Conservation (phyloP, 1,140 invertebrate species). For the Drosophila bipectinata region DNA sequence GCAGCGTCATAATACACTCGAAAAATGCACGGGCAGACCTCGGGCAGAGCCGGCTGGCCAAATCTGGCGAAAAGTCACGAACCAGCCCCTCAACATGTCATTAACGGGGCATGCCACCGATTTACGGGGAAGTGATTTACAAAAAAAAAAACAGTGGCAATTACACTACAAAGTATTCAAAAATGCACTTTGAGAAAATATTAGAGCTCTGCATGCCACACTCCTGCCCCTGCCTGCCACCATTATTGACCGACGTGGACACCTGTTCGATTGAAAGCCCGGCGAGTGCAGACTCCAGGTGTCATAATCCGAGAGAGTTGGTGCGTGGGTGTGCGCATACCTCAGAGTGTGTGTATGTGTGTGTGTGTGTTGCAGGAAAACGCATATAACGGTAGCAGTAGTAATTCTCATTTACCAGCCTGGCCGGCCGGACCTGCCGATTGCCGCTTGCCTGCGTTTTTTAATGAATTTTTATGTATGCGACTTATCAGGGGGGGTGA, state of each 20-base stretch:
- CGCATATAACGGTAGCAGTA: constrained; percentile 72
- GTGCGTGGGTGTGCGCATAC: neutral
- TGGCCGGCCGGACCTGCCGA: neutral
- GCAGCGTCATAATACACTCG: constrained; percentile 76
- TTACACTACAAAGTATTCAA: constrained; percentile 37
- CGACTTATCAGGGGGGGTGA: constrained; percentile 48
- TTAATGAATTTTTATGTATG: constrained; percentile 81
- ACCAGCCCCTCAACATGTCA: constrained; percentile 63
- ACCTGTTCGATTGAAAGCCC: constrained; percentile 73
- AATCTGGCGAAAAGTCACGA: constrained; percentile 78
- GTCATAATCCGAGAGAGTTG: constrained; percentile 50
- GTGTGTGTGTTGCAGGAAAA: constrained; percentile 38
- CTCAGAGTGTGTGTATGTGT: constrained; percentile 2
- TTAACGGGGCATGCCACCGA: constrained; percentile 53
- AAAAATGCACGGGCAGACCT: constrained; percentile 70
- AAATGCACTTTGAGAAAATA: constrained; percentile 8
- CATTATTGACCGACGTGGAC: constrained; percentile 58
- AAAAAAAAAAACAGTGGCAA: constrained; percentile 9
- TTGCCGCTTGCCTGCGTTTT: constrained; percentile 5
- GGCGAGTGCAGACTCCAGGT: constrained; percentile 49
- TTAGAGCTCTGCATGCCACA: too few relatives aligned
- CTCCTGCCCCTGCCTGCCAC: neutral
- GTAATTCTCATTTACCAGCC: constrained; percentile 78
- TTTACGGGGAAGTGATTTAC: constrained; percentile 64
- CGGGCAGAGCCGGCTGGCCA: constrained; percentile 14